phyloP scores from a whole-genome alignment of 2,888 invertebrate genomes.

The Conus canariensis region DNA sequence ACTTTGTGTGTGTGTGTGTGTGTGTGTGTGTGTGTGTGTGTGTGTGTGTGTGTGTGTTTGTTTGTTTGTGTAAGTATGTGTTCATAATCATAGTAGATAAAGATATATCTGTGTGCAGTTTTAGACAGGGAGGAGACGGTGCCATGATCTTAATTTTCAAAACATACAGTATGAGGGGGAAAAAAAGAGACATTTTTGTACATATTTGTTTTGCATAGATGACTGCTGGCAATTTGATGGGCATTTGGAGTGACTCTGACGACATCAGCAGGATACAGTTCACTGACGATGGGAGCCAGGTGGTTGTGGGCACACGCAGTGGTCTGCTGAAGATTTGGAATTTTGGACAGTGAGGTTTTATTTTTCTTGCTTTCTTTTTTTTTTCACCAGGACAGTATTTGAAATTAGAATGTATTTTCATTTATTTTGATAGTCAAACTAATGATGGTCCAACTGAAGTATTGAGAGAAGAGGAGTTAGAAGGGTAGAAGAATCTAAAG shows the following conservation, averaged over 20 bases:
- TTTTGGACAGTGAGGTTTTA: conserved; percentile 61
- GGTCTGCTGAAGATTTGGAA: conserved; percentile 90
- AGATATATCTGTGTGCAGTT: too few species aligned
- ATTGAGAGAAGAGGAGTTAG: too few species aligned
- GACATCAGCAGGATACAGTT: conserved; percentile 87
- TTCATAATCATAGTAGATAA: too few species aligned
- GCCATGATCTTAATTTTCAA: too few species aligned
- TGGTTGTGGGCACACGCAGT: conserved; percentile 90
- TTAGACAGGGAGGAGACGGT: too few species aligned
- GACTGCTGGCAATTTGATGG: conserved; percentile 86
- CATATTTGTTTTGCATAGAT: conserved; percentile 72
- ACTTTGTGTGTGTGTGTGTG: not conserved
- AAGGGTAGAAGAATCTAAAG: not conserved
- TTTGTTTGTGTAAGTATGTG: not conserved
- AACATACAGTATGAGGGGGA: too few species aligned
- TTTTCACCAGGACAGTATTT: conserved; percentile 41
- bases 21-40: not conserved
- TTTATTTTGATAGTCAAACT: not conserved
- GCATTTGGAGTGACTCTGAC: conserved; percentile 89
- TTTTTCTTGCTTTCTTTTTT: not conserved
- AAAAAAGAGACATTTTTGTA: too few species aligned
- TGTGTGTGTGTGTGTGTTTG: not conserved
- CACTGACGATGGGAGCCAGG: conserved; percentile 87
- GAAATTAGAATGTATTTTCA: too few species aligned
- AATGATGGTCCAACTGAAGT: too few species aligned